Evolutionary conservation across 2,888 invertebrate genomes (phyloP).

Genomic region (Tetrapedia diversipes): DNA sequence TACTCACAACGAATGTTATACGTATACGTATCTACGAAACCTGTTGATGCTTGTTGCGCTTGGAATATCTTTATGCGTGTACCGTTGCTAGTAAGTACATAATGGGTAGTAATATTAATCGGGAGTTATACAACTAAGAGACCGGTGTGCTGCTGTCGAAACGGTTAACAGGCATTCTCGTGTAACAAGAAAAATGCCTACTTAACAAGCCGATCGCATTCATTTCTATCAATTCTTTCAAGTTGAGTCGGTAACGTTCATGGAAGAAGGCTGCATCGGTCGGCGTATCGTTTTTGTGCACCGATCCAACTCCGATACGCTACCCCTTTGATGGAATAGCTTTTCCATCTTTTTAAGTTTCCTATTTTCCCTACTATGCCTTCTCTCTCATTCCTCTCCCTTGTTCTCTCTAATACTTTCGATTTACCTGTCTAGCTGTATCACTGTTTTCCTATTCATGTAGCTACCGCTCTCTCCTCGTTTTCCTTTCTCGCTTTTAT

Average conservation of each 20-base stretch:
- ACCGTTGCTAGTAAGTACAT: neutral
- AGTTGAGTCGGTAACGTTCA: slow-evolving; percentile 7
- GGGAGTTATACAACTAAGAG: neutral
- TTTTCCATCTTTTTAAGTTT: slow-evolving; percentile 40
- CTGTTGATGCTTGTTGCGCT: neutral
- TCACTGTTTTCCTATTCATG: slow-evolving; percentile 40
- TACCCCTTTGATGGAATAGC: slow-evolving; percentile 45
- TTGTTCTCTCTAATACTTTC: slow-evolving; percentile 18
- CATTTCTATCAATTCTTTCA: neutral
- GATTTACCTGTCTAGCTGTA: slow-evolving; percentile 28
- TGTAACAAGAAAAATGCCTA: neutral
- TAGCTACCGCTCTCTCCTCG: slow-evolving; percentile 27
- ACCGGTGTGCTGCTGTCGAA: too few species aligned
- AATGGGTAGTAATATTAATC: neutral
- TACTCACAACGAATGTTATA: neutral
- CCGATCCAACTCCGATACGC: slow-evolving; percentile 16
- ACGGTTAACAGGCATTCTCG: neutral
- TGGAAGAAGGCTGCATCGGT: slow-evolving; percentile 3
- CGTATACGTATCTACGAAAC: neutral
- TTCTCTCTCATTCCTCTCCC: neutral
- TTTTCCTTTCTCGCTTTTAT: slow-evolving; percentile 46
- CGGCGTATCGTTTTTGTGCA: slow-evolving; percentile 16
- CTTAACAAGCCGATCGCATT: neutral
- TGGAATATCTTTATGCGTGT: neutral
- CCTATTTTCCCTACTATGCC: slow-evolving; percentile 36